Evolutionary conservation across 2,888 invertebrate genomes (phyloP).

Genomic region (Calameuta filiformis): DNA sequence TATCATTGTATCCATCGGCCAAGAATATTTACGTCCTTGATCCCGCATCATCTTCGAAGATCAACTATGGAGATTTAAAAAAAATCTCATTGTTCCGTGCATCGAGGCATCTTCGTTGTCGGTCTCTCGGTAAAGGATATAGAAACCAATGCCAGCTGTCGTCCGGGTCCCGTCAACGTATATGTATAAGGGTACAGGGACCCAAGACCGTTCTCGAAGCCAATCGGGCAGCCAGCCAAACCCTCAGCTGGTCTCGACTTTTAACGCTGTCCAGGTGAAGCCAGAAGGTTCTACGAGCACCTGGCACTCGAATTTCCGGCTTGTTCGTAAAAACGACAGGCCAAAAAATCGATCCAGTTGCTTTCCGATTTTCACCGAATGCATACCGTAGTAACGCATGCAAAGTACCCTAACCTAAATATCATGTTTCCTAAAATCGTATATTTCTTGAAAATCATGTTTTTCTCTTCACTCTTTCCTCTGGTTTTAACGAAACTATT

Average conservation of each 20-base stretch:
- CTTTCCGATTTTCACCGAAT: neutral
- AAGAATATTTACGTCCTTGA: neutral
- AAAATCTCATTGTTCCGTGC: neutral
- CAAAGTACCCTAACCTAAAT: neutral
- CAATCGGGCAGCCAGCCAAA: constrained; percentile 1
- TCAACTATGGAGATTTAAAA: neutral
- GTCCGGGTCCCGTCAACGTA: neutral
- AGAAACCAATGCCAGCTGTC: neutral
- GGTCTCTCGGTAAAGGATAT: neutral
- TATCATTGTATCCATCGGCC: neutral
- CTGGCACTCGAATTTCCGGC: neutral
- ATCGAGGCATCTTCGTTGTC: neutral
- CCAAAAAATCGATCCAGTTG: neutral
- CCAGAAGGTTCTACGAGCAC: neutral
- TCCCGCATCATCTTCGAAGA: neutral
- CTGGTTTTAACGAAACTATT: neutral
- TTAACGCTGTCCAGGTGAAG: neutral
- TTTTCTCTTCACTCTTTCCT: neutral
- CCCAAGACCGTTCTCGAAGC: neutral
- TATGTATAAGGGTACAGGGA: neutral
- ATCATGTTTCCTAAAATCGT: neutral
- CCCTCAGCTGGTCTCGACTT: neutral
- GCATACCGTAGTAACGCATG: neutral
- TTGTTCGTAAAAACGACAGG: neutral
- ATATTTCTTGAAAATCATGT: neutral